phyloP scores from a whole-genome alignment of 2,888 invertebrate species.

The Eudasyphora cyanicolor region DNA sequence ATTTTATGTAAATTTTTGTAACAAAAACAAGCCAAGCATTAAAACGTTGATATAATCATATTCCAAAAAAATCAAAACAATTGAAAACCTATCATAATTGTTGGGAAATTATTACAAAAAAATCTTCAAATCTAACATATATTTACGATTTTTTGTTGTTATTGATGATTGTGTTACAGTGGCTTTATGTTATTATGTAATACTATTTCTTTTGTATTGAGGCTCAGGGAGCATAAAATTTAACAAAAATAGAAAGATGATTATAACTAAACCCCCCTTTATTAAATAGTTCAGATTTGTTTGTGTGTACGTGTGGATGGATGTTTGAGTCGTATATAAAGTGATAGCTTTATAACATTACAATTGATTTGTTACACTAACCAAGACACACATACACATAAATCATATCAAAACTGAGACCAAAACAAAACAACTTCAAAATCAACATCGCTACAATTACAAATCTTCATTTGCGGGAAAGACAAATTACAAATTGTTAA shows the following conservation, averaged over 20 bases:
- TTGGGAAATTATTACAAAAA: slow-evolving; percentile 4
- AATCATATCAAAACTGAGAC: not conserved
- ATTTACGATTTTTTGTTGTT: slow-evolving; percentile 1
- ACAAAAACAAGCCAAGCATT: not conserved
- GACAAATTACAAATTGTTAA: slow-evolving; percentile 34
- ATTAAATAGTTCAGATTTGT: slow-evolving; percentile 39
- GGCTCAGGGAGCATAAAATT: not conserved
- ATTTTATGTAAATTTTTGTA: not conserved
- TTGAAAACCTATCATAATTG: not conserved
- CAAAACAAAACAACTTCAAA: not conserved
- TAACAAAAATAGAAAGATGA: slow-evolving; percentile 18
- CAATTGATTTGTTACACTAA: slow-evolving; percentile 55
- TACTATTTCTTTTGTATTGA: not conserved
- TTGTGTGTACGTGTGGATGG: slow-evolving; percentile 4
- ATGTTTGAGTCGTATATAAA: no score
- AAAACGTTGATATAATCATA: not conserved
- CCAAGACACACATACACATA: slow-evolving; percentile 13
- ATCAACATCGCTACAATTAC: not conserved
- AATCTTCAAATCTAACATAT: not conserved
- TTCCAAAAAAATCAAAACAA: slow-evolving; percentile 2
- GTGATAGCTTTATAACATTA: slow-evolving; percentile 29
- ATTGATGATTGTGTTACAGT: slow-evolving; percentile 22
- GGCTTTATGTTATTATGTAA: slow-evolving; percentile 50
- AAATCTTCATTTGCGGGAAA: slow-evolving; percentile 2
- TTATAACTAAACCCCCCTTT: slow-evolving; percentile 11